Evolutionary conservation across 2,113 vertebrate species (phyloP).

Genomic region (Tricholaema leucomelas): DNA sequence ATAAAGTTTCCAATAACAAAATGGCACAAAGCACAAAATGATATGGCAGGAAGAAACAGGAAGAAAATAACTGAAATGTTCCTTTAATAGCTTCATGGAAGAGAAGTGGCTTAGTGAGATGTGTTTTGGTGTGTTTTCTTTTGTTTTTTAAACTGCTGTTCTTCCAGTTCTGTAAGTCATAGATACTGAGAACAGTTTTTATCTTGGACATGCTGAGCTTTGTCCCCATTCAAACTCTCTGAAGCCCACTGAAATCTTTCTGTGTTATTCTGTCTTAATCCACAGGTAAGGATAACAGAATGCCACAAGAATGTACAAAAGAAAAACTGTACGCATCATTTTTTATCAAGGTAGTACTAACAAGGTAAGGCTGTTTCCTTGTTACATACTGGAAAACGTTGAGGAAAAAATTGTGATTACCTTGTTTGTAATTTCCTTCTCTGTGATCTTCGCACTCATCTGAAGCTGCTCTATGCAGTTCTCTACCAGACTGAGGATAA

Average conservation of each 20-base stretch:
- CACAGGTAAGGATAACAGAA: not conserved
- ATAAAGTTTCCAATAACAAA: not conserved
- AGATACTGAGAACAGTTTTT: not conserved
- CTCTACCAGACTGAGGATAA: not conserved
- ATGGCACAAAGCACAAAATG: not conserved
- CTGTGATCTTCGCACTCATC: not conserved
- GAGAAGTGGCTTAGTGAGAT: not conserved
- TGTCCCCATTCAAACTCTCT: not conserved
- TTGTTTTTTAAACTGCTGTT: not conserved
- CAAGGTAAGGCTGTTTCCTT: not conserved
- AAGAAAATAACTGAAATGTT: not conserved
- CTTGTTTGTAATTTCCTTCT: not conserved
- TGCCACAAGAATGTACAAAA: not conserved
- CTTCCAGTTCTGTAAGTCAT: not conserved
- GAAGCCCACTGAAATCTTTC: not conserved
- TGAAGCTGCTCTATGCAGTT: not conserved
- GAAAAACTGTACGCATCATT: not conserved
- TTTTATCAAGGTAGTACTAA: not conserved
- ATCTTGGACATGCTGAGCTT: not conserved
- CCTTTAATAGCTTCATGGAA: not conserved
- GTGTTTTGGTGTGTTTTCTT: too few relatives aligned
- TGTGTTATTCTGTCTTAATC: not conserved
- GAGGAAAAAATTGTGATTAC: rapidly evolving
- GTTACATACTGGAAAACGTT: not conserved
- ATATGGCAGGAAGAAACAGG: not conserved